Evolutionary conservation across 1,140 invertebrate genomes (phyloP), one percentile per base, ranked within the genome.

Genomic region (Psilanteris sp.): DNA sequence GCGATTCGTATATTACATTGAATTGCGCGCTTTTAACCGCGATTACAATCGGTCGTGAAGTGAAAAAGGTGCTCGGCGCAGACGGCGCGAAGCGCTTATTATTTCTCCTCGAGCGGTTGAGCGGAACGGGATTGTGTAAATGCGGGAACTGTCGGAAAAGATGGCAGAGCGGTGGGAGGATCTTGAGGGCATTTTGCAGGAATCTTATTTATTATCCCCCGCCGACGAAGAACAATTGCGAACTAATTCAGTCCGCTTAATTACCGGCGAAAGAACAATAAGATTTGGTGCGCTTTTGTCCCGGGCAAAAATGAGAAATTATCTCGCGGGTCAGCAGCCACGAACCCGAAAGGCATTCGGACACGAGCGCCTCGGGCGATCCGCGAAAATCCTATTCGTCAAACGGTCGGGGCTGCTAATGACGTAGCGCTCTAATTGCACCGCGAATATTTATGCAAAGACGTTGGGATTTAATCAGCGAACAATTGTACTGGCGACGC

Each of bases 201-300:
- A 87, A 84, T 87, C 81, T 88, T 87, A 88, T 88, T 88, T 87
- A 87, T 87, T 84, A 87, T 88, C 79, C 71, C 67, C 50, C 71
- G 43, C 29, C 66, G 76, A 78, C 70, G 71, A 55, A 62, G 83
- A 87, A 87, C 85, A 87, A 87, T 85, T 78, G 78, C 76, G 59
- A 80, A 84, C 84, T 88, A 88, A 88, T 88, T 88, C 83, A 79
- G 79, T 78, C 79, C 70, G 79, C 82, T 87, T 88, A 87, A 88
- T 87, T 87, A 88, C 85, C 80, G 80, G 74, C 82, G 79, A 83
- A 85, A 84, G 84, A 87, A 87, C 84, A 88, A 87, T 88, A 85
- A 83, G 83, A 88, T 87, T 88, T 85, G 82, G 74, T 71, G 78
- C 57, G 79, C 85, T 86, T 88, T 88, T 88, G 84, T 88, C 80